phyloP scores from a whole-genome alignment of 2,888 invertebrate species.

The Plutella xylostella region DNA sequence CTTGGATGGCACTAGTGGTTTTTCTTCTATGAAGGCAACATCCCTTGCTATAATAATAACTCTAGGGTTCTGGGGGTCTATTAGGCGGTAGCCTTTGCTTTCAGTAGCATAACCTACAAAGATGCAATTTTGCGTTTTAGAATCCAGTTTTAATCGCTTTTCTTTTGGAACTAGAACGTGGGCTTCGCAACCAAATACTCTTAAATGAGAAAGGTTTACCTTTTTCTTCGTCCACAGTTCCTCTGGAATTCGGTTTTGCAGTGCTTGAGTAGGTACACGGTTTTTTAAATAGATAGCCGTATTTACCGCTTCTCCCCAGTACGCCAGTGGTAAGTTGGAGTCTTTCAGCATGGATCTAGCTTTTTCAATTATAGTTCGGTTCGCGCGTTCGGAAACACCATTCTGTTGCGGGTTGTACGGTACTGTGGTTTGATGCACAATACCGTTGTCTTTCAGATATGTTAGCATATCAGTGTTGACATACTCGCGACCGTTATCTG shows the following conservation, averaged over 20 bases:
- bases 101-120: too few species aligned
- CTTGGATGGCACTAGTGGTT: too few species aligned
- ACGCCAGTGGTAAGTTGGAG: neutral
- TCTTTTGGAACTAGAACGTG: neutral
- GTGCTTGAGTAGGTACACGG: neutral
- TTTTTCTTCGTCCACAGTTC: neutral
- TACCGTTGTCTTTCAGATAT: neutral
- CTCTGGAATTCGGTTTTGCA: neutral
- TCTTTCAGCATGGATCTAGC: neutral
- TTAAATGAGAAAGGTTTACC: neutral
- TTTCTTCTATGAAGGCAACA: constrained; percentile 1
- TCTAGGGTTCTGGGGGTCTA: neutral
- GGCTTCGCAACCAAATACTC: neutral
- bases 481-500: neutral
- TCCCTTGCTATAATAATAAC: too few species aligned
- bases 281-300: neutral
- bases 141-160: neutral
- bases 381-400: neutral
- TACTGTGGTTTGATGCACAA: neutral
- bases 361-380: neutral
- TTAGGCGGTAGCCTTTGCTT: neutral
- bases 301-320: neutral
- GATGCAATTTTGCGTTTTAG: too few species aligned
- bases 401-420: neutral
- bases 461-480: neutral